Percentiles rank a stretch among this genome's conserved stretches.
Evolutionary conservation across 2,888 invertebrate species (phyloP).

Genomic region (Lithophane socia): DNA sequence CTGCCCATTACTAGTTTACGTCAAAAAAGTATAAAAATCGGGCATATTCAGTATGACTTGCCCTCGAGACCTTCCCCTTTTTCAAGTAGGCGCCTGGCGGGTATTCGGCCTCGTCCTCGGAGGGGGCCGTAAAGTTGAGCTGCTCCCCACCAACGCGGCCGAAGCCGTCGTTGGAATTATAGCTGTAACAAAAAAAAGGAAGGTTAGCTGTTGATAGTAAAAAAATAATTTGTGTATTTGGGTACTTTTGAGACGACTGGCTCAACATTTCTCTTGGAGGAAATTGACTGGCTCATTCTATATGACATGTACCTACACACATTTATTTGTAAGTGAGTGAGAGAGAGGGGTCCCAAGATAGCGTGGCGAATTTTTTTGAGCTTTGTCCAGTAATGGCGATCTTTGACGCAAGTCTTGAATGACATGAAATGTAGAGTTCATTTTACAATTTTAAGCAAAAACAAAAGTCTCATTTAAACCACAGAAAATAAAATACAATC

Average conservation of each 20-base stretch:
- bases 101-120: slow-evolving; percentile 94
- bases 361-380: background rate
- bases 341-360: background rate
- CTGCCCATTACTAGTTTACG: slow-evolving; percentile 30
- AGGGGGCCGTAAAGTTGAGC: slow-evolving; percentile 92
- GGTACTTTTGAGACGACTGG: background rate
- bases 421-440: background rate
- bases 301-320: background rate
- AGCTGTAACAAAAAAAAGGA: slow-evolving; percentile 80
- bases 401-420: background rate
- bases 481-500: background rate
- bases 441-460: too few relatives aligned
- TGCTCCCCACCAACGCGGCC: slow-evolving; percentile 85
- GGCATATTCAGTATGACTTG: slow-evolving; percentile 87
- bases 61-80: slow-evolving; percentile 93
- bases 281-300: background rate
- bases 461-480: too few relatives aligned
- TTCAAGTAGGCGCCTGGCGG: slow-evolving; percentile 91
- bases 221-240: background rate
- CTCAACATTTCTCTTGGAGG: background rate
- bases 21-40: slow-evolving; percentile 70
- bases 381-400: too few relatives aligned
- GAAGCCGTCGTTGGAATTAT: slow-evolving; percentile 89
- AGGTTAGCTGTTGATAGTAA: slow-evolving; percentile 14
- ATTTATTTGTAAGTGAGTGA: background rate